phyloP scores from a whole-genome alignment of 1,140 invertebrate species.

The Brachionus rubens region DNA sequence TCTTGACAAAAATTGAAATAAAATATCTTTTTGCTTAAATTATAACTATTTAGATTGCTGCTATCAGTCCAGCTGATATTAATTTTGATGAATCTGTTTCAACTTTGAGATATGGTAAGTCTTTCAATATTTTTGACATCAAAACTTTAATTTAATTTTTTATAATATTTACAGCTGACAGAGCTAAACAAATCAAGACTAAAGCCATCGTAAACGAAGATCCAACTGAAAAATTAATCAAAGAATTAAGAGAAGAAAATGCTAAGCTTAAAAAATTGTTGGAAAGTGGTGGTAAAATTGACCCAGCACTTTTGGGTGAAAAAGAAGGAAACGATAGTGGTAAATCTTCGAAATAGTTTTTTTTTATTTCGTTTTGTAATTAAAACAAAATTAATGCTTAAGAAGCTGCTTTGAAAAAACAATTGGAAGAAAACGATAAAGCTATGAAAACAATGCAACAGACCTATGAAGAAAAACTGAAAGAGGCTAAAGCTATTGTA shows the following conservation, averaged over 20 bases:
- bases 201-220: constrained; percentile 66
- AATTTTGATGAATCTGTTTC: constrained; percentile 61
- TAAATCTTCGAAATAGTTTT: neutral
- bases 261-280: constrained; percentile 58
- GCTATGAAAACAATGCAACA: constrained; percentile 65
- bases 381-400: constrained; percentile 51
- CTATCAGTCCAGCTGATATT: constrained; percentile 60
- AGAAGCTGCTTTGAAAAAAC: constrained; percentile 61
- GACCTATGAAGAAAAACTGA: constrained; percentile 64
- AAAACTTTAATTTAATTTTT: neutral
- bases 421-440: constrained; percentile 63
- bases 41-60: constrained; percentile 52
- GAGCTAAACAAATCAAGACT: constrained; percentile 67
- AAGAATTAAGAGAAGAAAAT: constrained; percentile 62
- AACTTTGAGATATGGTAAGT: constrained; percentile 70
- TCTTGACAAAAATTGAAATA: neutral
- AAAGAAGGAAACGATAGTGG: constrained; percentile 50
- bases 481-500: constrained; percentile 52
- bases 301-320: constrained; percentile 50
- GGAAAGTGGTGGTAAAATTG: constrained; percentile 54
- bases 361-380: constrained; percentile 47
- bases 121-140: neutral
- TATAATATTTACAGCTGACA: constrained; percentile 60
- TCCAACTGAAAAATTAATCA: constrained; percentile 64
- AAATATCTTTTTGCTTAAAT: neutral